A percentile compares a stretch with the other conserved stretches of the same genome.
phyloP scores from a whole-genome alignment of 2,113 vertebrate genomes.

The Halichoerus grypus region DNA sequence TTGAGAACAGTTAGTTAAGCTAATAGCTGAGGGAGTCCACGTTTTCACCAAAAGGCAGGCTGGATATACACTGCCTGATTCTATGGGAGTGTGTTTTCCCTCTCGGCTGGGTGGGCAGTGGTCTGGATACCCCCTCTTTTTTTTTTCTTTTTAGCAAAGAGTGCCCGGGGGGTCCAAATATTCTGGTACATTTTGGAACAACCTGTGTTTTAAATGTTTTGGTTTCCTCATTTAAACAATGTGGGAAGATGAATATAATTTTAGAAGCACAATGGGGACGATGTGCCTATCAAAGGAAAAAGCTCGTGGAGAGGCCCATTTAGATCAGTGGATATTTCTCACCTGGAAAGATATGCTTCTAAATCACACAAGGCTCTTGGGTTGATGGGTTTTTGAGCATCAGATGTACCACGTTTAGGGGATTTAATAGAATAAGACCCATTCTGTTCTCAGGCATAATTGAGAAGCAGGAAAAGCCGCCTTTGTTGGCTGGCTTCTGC shows the following conservation, averaged over 20 bases:
- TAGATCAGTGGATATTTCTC: neutral
- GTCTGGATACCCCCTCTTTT: neutral
- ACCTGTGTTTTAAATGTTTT: neutral
- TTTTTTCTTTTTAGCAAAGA: neutral
- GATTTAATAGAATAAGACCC: neutral
- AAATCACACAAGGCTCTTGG: neutral
- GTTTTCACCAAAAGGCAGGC: neutral
- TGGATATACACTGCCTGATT: accelerated
- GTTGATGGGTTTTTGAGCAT: neutral
- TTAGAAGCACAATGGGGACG: neutral
- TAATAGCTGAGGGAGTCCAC: neutral
- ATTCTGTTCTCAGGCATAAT: neutral
- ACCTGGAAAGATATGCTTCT: neutral
- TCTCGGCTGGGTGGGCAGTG: too few relatives aligned
- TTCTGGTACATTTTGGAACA: neutral
- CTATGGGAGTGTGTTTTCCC: neutral
- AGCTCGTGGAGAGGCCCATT: neutral
- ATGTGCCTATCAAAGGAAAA: neutral
- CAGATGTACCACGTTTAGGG: neutral
- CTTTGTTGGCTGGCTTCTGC: neutral
- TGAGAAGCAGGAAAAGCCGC: neutral
- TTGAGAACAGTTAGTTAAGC: neutral
- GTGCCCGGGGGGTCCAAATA: neutral
- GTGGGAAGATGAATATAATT: neutral
- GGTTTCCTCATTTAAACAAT: neutral